Base-by-base conservation (phyloP, 2,797 vertebrate genomes). In the Eupleurogrammus muticus region DNA sequence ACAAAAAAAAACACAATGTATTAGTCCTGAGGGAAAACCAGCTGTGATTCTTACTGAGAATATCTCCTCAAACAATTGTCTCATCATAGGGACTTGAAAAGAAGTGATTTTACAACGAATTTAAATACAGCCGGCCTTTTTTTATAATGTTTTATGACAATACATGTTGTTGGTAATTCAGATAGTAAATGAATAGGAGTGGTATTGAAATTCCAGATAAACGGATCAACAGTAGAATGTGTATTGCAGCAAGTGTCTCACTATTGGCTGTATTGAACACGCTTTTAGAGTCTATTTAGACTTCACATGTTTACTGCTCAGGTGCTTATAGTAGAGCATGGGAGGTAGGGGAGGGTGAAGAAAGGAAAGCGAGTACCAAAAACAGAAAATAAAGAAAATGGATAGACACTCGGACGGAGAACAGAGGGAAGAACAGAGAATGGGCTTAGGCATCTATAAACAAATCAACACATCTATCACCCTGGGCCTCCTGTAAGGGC, bases 391-490 rank as follows among this genome's bases (percentile, higher is more conserved):
- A 60, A 8, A 17, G 36, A 64, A 80, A 86, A 88, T 73, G 52
- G 58, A 70, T 73, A 66, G 69, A 84, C 50, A 71, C 36, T 38
- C 59, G 70, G 57, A 76, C 51, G 77, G 52, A 70, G 60, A 65
- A 70, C 8, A 79, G 78, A 84, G 72, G 72, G 61, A 73, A 63
- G 59, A 80, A 47, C 58, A 83, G 78, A 85, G 79, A 90, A 87
- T 86, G 84, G 74, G 78, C 68, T 83, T 67, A 52, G 82, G 74
- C 78, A 77, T 91, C 81, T 82, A 90, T 90, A 94, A 94, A 94
- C 92, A 93, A 92, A 94, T 92, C 88, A 90, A 92, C 90, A 91
- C 89, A 92, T 94, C 92, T 93, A 93, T 93, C 93, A 92, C 90
- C 87, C 81, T 80, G 85, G 89, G 87, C 87, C 92, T 91, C 81